Percentiles rank a stretch among this genome's conserved stretches.
These are phyloP conservation scores for Cryptomyrus ogoouensis DNA, from an alignment of 2,113 vertebrate species.

Conservation along the genomic window DNA sequence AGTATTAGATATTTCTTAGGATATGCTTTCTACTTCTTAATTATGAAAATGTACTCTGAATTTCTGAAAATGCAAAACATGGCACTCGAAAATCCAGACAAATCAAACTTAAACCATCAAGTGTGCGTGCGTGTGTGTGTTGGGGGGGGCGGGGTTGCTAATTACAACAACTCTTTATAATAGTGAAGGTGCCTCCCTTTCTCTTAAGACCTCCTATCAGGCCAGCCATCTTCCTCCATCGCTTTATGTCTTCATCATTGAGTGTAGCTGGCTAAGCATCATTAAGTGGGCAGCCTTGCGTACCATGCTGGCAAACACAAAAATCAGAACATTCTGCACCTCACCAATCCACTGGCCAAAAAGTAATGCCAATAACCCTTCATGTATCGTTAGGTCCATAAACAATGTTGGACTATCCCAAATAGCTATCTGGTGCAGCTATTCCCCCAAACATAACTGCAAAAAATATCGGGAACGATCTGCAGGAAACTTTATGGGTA, in stretches of 20 bases:
- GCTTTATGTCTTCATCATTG: neutral
- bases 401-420: neutral
- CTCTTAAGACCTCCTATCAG: neutral
- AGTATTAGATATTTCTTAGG: neutral
- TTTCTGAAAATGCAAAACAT: neutral
- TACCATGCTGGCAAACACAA: neutral
- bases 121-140: neutral
- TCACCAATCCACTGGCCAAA: neutral
- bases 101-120: neutral
- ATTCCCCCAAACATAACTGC: neutral
- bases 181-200: neutral
- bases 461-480: neutral
- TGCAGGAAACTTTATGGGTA: neutral
- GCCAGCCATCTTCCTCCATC: neutral
- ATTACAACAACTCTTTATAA: neutral
- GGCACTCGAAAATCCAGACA: neutral
- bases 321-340: neutral
- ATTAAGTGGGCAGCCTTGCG: neutral
- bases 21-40: neutral
- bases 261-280: neutral
- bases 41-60: neutral
- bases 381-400: neutral
- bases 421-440: neutral
- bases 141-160: neutral
- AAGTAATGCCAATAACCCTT: neutral